Percentiles rank a stretch among this genome's conserved stretches.
Conservation (phyloP, 2,797 vertebrate species). For the Enteromius fasciolatus region DNA sequence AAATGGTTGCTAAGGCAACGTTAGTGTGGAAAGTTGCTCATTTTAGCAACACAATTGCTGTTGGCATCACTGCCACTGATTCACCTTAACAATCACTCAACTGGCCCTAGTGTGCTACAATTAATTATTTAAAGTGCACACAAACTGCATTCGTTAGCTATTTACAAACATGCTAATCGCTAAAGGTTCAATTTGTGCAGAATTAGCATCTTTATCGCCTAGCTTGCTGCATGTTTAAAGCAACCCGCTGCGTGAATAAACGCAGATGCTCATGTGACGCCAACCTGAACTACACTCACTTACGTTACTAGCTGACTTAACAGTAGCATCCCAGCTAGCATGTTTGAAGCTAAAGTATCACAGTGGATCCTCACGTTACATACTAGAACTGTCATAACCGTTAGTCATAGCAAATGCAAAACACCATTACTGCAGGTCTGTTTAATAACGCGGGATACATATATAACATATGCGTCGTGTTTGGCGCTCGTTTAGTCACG, state of each 20-base stretch:
- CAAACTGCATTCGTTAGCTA: not conserved
- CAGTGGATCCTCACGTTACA: not conserved
- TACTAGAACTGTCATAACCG: too few relatives aligned
- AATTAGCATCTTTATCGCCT: slow-evolving; percentile 20
- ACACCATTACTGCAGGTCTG: not conserved
- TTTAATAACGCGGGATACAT: not conserved
- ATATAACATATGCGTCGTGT: not conserved
- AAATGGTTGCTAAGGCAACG: too few relatives aligned
- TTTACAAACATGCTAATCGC: slow-evolving; percentile 11
- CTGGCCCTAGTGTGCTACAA: not conserved
- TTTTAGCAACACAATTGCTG: too few relatives aligned
- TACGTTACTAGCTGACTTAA: not conserved
- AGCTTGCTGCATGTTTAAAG: not conserved
- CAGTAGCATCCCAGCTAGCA: slow-evolving; percentile 7
- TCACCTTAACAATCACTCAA: not conserved
- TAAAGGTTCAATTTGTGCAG: slow-evolving; percentile 11
- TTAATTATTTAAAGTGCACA: slow-evolving; percentile 1
- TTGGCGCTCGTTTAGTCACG: not conserved
- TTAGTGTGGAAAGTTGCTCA: too few relatives aligned
- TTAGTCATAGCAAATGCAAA: not conserved
- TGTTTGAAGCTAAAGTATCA: not conserved
- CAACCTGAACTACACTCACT: not conserved
- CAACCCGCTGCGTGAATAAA: not conserved
- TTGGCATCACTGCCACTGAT: too few relatives aligned
- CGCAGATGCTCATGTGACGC: not conserved